Evolutionary conservation across 2,888 invertebrate genomes (phyloP).

Genomic region (Trileptium ribeirensis): DNA sequence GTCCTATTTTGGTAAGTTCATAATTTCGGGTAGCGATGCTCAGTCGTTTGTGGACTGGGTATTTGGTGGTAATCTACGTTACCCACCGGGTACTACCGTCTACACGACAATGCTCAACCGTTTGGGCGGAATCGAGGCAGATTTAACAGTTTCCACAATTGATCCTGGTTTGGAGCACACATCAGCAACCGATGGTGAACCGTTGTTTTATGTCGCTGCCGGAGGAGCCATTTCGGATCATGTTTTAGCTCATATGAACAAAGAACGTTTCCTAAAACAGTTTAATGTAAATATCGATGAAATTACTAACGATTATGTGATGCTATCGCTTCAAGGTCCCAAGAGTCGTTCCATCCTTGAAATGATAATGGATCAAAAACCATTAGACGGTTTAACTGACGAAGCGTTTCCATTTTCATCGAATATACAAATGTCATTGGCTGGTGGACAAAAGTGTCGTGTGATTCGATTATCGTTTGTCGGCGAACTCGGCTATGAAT

Average conservation of each 20-base stretch:
- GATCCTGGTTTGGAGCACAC: conserved; percentile 49
- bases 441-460: conserved; percentile 54
- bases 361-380: too few species aligned
- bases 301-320: conserved; percentile 69
- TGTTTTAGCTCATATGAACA: conserved; percentile 65
- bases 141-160: conserved; percentile 67
- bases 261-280: conserved; percentile 63
- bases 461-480: conserved; percentile 60
- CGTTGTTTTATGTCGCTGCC: conserved; percentile 71
- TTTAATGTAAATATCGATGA: conserved; percentile 69
- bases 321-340: conserved; percentile 64
- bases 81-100: conserved; percentile 57
- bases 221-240: conserved; percentile 74
- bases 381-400: conserved; percentile 52
- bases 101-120: conserved; percentile 75
- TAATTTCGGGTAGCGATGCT: conserved; percentile 74
- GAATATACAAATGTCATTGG: conserved; percentile 59
- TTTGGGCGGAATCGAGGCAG: conserved; percentile 74
- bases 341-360: background rate
- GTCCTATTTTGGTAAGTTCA: conserved; percentile 82
- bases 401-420: conserved; percentile 62
- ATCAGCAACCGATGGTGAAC: conserved; percentile 54
- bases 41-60: conserved; percentile 72
- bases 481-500: conserved; percentile 17
- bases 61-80: conserved; percentile 66